Evolutionary conservation across 2,888 invertebrate species (phyloP).

Genomic region (Bimastos eiseni): DNA sequence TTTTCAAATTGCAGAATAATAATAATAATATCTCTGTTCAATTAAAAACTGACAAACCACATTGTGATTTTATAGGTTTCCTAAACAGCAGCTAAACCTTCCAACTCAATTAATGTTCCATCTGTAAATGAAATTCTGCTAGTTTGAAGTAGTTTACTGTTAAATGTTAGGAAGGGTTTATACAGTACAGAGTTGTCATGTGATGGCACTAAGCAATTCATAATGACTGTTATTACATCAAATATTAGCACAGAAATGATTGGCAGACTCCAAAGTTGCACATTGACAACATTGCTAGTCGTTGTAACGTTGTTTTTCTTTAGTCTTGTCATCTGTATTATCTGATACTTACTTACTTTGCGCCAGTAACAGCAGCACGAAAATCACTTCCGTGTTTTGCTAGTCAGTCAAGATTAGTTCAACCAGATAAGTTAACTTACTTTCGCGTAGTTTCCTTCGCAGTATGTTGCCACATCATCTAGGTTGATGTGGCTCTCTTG

Average conservation of each 20-base stretch:
- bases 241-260: neutral
- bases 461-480: constrained; percentile 94
- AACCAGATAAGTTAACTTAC: constrained; percentile 53
- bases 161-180: neutral
- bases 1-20: neutral
- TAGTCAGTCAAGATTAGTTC: neutral
- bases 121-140: neutral
- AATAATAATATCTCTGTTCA: neutral
- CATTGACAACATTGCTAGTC: neutral
- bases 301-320: neutral
- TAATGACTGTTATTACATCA: neutral
- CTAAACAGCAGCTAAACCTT: too few species aligned
- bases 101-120: neutral
- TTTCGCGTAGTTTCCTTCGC: constrained; percentile 86
- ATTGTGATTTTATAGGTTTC: too few species aligned
- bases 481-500: constrained; percentile 93
- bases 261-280: neutral
- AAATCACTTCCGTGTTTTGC: neutral
- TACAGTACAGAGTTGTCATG: neutral
- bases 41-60: too few species aligned
- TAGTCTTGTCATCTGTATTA: neutral
- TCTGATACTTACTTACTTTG: neutral
- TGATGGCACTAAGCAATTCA: neutral
- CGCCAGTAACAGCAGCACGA: neutral
- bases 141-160: neutral